These are phyloP conservation scores for Lepilemur ruficaudatus DNA, from an alignment of 2,797 vertebrate genomes.

Conservation along the genomic window DNA sequence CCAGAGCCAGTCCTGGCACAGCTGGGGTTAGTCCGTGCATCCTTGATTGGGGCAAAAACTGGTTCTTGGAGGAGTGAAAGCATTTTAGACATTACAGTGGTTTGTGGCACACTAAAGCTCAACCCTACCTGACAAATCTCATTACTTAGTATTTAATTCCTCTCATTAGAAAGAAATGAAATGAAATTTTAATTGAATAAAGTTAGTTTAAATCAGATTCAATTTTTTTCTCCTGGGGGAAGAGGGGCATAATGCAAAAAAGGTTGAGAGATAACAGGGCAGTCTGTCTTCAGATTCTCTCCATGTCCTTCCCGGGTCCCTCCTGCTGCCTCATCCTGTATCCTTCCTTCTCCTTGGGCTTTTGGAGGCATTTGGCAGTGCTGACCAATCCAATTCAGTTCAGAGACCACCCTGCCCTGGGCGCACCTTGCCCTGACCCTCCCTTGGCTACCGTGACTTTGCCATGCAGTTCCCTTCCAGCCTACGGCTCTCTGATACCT, in stretches of 20 bases:
- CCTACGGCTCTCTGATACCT: neutral
- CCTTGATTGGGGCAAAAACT: neutral
- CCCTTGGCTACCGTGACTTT: neutral
- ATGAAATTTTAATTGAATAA: neutral
- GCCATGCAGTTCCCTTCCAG: fast-evolving
- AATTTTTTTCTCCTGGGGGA: neutral
- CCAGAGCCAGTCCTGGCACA: neutral
- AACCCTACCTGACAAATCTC: neutral
- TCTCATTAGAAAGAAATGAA: neutral
- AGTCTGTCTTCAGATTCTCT: neutral
- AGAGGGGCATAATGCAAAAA: neutral
- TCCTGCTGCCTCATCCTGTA: neutral
- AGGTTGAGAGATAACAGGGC: neutral
- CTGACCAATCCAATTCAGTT: neutral
- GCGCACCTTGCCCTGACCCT: neutral
- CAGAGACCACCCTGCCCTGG: neutral
- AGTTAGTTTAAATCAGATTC: neutral
- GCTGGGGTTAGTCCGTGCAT: neutral
- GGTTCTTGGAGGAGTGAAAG: neutral
- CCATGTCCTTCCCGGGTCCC: no score
- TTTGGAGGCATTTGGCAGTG: neutral
- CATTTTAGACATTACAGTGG: neutral
- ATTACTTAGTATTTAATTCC: neutral
- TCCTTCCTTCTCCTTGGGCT: neutral
- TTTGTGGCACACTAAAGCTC: neutral